These are phyloP conservation scores for Anguilla marmorata DNA, from an alignment of 2,797 vertebrate genomes.

Conservation along the genomic window DNA sequence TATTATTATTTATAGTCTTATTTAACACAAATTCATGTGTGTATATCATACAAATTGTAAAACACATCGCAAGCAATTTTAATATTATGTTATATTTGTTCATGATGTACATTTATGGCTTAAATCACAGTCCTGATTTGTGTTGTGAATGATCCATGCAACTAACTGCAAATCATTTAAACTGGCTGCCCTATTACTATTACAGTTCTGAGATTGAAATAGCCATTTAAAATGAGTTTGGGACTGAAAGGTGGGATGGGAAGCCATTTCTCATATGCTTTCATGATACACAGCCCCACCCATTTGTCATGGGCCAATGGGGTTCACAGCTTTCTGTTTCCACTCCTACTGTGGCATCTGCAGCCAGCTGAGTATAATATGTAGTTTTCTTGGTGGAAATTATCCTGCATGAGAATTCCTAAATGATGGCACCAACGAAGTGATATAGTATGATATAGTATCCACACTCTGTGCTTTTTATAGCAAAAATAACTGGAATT, in stretches of 20 bases:
- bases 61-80: background rate
- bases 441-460: background rate
- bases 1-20: background rate
- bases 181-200: background rate
- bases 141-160: background rate
- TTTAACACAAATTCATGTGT: slow-evolving; percentile 16
- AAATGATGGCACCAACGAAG: background rate
- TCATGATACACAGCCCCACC: background rate
- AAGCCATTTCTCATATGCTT: background rate
- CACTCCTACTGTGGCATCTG: background rate
- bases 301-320: background rate
- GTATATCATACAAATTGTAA: background rate
- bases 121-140: background rate
- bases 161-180: background rate
- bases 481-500: background rate
- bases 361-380: background rate
- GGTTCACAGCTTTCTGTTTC: background rate
- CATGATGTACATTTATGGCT: background rate
- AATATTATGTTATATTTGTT: background rate
- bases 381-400: background rate
- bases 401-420: background rate
- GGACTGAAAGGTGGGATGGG: background rate
- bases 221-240: background rate
- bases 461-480: background rate
- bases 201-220: background rate